Conservation (phyloP, 2,888 invertebrate species). For the Campoplex capitator region DNA sequence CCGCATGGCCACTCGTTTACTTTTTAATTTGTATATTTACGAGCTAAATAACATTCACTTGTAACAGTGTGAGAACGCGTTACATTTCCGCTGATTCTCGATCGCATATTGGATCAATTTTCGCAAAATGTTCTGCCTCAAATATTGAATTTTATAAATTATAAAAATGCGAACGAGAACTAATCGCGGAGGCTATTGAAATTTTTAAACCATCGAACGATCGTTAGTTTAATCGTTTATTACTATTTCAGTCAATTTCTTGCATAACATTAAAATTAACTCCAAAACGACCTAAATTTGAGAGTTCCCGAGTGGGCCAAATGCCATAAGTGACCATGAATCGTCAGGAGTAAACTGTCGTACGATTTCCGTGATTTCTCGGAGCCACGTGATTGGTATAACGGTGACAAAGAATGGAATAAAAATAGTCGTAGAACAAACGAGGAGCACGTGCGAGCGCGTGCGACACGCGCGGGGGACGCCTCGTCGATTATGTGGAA, state of each 20-base stretch:
- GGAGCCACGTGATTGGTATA: neutral
- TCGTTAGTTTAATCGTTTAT: neutral
- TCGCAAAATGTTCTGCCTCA: neutral
- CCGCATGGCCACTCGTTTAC: no score
- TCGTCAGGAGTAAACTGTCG: neutral
- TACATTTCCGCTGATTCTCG: no score
- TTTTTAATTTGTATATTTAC: neutral
- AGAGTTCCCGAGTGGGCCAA: neutral
- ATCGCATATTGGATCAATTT: no score
- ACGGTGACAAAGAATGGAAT: conserved; percentile 17
- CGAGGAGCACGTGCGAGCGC: conserved; percentile 68
- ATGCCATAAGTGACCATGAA: conserved; percentile 1
- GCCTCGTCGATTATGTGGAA: conserved; percentile 70
- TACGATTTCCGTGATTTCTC: neutral
- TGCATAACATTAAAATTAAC: neutral
- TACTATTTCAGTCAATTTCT: neutral
- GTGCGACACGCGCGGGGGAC: conserved; percentile 59
- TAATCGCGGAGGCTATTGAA: no score
- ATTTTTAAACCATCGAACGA: neutral
- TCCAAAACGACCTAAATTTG: neutral
- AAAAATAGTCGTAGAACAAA: conserved; percentile 33
- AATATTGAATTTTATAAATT: neutral
- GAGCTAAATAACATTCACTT: neutral
- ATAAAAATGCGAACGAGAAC: no score
- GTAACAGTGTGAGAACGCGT: neutral